phyloP scores from a whole-genome alignment of 1,140 invertebrate species.

The Hydropsyche tenuis region DNA sequence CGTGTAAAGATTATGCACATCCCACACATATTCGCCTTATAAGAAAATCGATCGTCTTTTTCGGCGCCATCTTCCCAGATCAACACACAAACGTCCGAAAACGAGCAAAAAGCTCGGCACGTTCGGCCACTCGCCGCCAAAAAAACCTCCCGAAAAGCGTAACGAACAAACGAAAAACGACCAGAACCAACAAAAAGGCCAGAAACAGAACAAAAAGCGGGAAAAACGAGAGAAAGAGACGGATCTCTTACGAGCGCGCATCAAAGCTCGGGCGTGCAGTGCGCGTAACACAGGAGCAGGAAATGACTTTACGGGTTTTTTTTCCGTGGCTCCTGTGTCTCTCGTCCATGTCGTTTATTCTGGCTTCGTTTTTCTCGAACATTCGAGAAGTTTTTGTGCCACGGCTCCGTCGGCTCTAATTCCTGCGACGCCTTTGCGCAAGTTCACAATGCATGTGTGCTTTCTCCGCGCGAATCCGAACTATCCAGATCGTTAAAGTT shows the following conservation, averaged over 20 bases:
- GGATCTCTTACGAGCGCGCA: constrained; percentile 7
- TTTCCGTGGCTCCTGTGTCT: constrained; percentile 22
- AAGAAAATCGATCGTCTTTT: background rate
- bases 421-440: no score
- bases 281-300: constrained; percentile 45
- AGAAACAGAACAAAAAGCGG: background rate
- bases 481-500: no score
- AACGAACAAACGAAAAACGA: background rate
- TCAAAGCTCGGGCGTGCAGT: constrained; percentile 41
- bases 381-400: constrained; percentile 4
- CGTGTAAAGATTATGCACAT: no score
- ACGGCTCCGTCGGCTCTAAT: background rate
- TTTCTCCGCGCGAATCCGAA: no score
- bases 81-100: background rate
- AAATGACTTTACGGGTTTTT: constrained; percentile 46
- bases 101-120: no score
- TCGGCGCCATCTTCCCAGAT: constrained; percentile 4
- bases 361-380: constrained; percentile 48
- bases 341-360: constrained; percentile 46
- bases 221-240: background rate
- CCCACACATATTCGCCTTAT: no score
- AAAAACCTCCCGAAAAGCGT: no score
- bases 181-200: background rate
- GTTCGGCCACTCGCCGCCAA: no score
- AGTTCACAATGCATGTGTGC: no score